A percentile compares a stretch with the other conserved stretches of the same genome.
Conservation (phyloP, 2,888 invertebrate genomes). For the Platerodrilus igneus region DNA sequence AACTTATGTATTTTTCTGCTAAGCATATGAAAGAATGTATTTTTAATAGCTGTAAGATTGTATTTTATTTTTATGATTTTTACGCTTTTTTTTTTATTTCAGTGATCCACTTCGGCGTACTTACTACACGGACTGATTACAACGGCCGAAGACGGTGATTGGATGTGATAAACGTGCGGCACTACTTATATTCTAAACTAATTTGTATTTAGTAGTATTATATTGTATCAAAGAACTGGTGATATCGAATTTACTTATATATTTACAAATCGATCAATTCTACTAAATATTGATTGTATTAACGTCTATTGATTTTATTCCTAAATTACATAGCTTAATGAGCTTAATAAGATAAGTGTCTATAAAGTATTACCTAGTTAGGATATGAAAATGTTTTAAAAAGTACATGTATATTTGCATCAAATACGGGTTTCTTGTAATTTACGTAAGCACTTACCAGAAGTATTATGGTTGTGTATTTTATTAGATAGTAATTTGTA, state of each 20-base stretch:
- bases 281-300: slow-evolving; percentile 39
- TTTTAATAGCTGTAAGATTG: no score
- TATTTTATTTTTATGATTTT: no score
- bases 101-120: slow-evolving; percentile 36
- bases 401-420: slow-evolving; percentile 19
- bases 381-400: slow-evolving; percentile 20
- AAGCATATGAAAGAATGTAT: no score
- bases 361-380: slow-evolving; percentile 20
- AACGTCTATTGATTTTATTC: slow-evolving; percentile 37
- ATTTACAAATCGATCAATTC: slow-evolving; percentile 28
- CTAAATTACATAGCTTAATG: slow-evolving; percentile 39
- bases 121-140: slow-evolving; percentile 27
- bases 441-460: slow-evolving; percentile 22
- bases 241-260: slow-evolving; percentile 33
- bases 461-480: slow-evolving; percentile 17
- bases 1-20: no score
- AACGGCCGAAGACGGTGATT: slow-evolving; percentile 12
- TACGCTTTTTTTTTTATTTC: slow-evolving; percentile 28
- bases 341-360: slow-evolving; percentile 42
- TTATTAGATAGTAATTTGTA: slow-evolving; percentile 15
- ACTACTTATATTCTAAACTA: slow-evolving; percentile 26
- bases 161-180: slow-evolving; percentile 24
- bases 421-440: slow-evolving; percentile 22
- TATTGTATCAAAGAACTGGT: slow-evolving; percentile 22
- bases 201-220: slow-evolving; percentile 18